phyloP scores from a whole-genome alignment of 2,888 invertebrate genomes.

The Aspidiotus destructor region DNA sequence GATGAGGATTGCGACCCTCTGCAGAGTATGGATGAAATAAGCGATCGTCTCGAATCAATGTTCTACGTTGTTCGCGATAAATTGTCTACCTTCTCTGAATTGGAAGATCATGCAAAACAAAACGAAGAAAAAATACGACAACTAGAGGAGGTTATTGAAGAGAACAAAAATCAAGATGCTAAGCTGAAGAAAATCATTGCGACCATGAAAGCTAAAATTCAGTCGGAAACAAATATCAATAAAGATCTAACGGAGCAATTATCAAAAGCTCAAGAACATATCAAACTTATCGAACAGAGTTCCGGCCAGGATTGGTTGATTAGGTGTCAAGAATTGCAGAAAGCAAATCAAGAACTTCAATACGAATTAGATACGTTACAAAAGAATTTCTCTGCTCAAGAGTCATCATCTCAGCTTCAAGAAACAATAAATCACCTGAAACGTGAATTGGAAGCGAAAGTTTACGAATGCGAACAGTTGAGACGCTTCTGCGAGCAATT shows the following conservation, averaged over 20 bases:
- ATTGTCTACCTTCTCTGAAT: background rate
- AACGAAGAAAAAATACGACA: constrained; percentile 3
- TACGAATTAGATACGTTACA: constrained; percentile 12
- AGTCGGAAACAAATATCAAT: constrained; percentile 2
- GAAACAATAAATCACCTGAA: background rate
- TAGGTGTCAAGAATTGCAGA: constrained; percentile 12
- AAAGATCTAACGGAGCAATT: constrained; percentile 20
- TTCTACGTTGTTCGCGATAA: constrained; percentile 21
- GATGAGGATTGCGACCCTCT: constrained; percentile 7
- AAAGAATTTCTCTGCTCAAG: constrained; percentile 6
- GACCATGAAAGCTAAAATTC: constrained; percentile 13
- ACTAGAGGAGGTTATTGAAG: constrained; percentile 3
- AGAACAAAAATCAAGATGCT: constrained; percentile 13
- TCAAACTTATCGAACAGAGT: constrained; percentile 11
- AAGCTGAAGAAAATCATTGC: constrained; percentile 18
- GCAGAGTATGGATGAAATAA: constrained; percentile 4
- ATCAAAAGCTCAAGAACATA: constrained; percentile 9
- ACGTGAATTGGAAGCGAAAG: constrained; percentile 5
- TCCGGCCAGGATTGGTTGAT: constrained; percentile 4
- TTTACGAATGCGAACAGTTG: constrained; percentile 9
- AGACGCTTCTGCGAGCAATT: background rate
- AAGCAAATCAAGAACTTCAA: constrained; percentile 4
- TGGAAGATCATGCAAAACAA: background rate
- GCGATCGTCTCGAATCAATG: constrained; percentile 19
- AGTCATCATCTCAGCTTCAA: background rate